Conservation (phyloP, 2,797 vertebrate genomes). For the Ammospiza maritima region DNA sequence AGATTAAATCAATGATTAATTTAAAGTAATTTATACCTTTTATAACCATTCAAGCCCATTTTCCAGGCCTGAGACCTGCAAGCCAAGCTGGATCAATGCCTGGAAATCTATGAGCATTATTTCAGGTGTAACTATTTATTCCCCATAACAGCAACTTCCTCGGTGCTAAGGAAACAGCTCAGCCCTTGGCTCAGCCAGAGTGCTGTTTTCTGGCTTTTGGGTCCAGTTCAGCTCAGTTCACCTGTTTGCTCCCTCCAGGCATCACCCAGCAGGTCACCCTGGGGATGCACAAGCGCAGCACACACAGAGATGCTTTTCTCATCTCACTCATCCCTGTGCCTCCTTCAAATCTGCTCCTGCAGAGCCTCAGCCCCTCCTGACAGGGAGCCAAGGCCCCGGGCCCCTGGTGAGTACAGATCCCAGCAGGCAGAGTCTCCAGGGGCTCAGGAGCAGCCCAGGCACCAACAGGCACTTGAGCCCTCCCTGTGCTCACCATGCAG, state of each 20-base stretch:
- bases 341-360: neutral
- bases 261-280: neutral
- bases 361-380: neutral
- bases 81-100: neutral
- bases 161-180: neutral
- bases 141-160: neutral
- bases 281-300: neutral
- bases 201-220: neutral
- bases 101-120: slow-evolving; percentile 4
- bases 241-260: neutral
- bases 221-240: neutral
- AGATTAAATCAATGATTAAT: slow-evolving; percentile 33
- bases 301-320: neutral
- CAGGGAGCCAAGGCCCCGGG: neutral
- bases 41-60: slow-evolving; percentile 10
- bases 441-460: neutral
- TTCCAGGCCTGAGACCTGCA: neutral
- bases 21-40: slow-evolving; percentile 41
- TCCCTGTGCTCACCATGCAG: neutral
- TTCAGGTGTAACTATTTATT: slow-evolving; percentile 16
- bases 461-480: neutral
- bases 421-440: accelerated
- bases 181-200: neutral
- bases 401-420: neutral
- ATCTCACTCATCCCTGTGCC: neutral